A percentile compares a stretch with the other conserved stretches of the same genome.
Evolutionary conservation across 2,797 vertebrate species (phyloP).

Genomic region (Apogon talboti): DNA sequence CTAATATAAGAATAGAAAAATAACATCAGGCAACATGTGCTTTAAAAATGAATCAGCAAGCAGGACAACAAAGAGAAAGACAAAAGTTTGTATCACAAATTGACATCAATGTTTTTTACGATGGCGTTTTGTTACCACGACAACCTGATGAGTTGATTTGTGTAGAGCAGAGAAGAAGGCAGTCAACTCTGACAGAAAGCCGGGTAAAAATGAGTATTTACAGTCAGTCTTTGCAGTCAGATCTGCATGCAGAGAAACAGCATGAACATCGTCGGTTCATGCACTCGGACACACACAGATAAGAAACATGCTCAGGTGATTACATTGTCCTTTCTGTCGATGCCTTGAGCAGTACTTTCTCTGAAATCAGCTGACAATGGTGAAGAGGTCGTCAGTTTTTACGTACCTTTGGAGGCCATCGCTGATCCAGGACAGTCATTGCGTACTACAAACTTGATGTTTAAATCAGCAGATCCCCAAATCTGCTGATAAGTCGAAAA

Average conservation of each 20-base stretch:
- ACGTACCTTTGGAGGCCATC: not conserved
- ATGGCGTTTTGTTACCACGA: constrained; percentile 17
- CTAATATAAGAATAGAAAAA: constrained; percentile 1
- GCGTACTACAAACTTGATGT: not conserved
- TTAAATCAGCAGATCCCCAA: no score
- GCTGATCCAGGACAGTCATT: not conserved
- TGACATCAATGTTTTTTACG: constrained; percentile 41
- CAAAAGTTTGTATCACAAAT: constrained; percentile 22
- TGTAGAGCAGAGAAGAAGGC: constrained; percentile 46
- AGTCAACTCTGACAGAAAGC: constrained; percentile 21
- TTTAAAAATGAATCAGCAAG: constrained; percentile 21
- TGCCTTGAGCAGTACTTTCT: not conserved
- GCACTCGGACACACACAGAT: constrained; percentile 33
- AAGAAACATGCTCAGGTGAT: constrained; percentile 32
- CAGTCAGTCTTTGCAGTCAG: constrained; percentile 44
- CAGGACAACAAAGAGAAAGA: constrained; percentile 14
- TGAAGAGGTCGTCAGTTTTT: not conserved
- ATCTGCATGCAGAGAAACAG: constrained; percentile 40
- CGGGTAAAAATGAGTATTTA: constrained; percentile 36
- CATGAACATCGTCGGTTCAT: constrained; percentile 36
- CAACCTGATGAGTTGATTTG: constrained; percentile 23
- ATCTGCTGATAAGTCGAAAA: no score
- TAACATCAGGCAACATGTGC: constrained; percentile 30
- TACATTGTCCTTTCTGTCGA: not conserved
- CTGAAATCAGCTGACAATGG: not conserved